phyloP scores from a whole-genome alignment of 2,797 vertebrate genomes.

The Pseudopleuronectes americanus region DNA sequence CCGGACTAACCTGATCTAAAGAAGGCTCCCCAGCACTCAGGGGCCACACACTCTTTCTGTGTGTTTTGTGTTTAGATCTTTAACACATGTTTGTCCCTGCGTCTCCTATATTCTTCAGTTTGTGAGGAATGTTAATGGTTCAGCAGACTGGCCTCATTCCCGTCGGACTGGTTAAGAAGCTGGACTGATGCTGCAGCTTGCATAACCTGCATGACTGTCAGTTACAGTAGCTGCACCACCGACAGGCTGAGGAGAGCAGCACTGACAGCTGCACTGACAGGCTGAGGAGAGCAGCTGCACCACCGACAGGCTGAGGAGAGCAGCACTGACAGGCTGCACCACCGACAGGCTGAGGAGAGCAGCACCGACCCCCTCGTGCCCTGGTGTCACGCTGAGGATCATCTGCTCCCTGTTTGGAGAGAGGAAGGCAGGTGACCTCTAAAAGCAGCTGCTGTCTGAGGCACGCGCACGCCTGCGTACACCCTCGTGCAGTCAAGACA shows the following conservation, averaged over 20 bases:
- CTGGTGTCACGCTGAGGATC: not conserved
- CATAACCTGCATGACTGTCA: conserved; percentile 9
- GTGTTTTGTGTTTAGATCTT: too few relatives aligned
- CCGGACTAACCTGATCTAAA: too few relatives aligned
- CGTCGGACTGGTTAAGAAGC: conserved; percentile 26
- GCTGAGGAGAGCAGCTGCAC: too few relatives aligned
- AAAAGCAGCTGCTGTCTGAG: conserved; percentile 59
- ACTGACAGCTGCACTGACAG: too few relatives aligned
- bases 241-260: too few relatives aligned
- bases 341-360: too few relatives aligned
- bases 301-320: too few relatives aligned
- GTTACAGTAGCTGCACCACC: not conserved
- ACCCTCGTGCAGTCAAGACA: not conserved
- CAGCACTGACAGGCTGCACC: not conserved
- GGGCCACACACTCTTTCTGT: too few relatives aligned
- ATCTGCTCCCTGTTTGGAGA: not conserved
- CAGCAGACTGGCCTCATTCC: not conserved
- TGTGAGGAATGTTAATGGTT: not conserved
- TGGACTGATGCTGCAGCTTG: conserved; percentile 24
- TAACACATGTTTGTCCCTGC: too few relatives aligned
- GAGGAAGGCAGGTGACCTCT: conserved; percentile 69
- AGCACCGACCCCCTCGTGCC: not conserved
- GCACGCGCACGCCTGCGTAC: conserved; percentile 44
- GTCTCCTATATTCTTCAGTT: too few relatives aligned
- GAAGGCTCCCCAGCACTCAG: too few relatives aligned